Evolutionary conservation across 2,113 vertebrate species (phyloP).

Genomic region (Cyprichromis sp.): DNA sequence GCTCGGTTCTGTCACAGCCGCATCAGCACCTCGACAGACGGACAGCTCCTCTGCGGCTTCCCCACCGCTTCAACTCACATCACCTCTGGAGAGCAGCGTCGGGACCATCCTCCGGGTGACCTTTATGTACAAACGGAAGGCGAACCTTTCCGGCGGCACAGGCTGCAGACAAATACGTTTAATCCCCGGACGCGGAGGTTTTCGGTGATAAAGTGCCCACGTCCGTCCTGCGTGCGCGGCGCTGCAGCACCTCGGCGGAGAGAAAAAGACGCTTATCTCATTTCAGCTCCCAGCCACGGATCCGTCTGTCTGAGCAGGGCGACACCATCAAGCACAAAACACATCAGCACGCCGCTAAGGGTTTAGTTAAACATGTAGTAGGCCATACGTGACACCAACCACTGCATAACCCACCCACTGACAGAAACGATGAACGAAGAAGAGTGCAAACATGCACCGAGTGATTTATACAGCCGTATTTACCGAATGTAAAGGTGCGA

Average conservation of each 20-base stretch:
- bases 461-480: neutral
- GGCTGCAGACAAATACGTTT: neutral
- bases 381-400: neutral
- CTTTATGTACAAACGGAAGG: neutral
- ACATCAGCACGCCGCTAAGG: neutral
- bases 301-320: conserved; percentile 42
- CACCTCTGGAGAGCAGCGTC: conserved; percentile 31
- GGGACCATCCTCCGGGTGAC: neutral
- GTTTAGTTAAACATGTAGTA: neutral
- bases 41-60: conserved; percentile 67
- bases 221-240: neutral
- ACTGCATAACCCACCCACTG: neutral
- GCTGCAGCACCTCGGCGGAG: conserved; percentile 31
- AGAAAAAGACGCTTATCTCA: conserved; percentile 42
- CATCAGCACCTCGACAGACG: conserved; percentile 80
- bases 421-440: neutral
- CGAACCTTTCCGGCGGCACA: neutral
- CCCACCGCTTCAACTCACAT: conserved; percentile 58
- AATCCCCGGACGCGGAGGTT: neutral
- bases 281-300: conserved; percentile 36
- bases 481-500: neutral
- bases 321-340: conserved; percentile 11
- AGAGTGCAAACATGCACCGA: neutral
- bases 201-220: neutral
- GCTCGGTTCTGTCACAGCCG: conserved; percentile 71